Base-by-base conservation (phyloP, 2,797 vertebrate genomes). In the Ctenopoma multispine region DNA sequence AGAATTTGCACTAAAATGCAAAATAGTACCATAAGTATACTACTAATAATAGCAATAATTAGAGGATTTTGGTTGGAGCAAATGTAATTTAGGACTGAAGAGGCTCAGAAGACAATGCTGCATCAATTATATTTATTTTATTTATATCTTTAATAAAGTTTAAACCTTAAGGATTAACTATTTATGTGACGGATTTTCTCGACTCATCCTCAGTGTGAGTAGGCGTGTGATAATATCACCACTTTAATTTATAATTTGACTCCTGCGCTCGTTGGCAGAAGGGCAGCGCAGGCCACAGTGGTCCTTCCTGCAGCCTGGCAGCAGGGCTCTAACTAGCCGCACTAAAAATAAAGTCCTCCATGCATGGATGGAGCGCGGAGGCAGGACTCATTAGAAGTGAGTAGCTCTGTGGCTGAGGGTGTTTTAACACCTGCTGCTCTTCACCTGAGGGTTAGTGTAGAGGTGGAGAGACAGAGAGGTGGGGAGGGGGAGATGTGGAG, bases 271-370 rank as follows among this genome's bases (percentile, higher is more conserved):
- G 23, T 72, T 49, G 75, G 73, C 81, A 64, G 77, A 73, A 82
- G 82, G 79, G 84, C 79, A 80, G 68, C 69, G 51, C 51, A 61
- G 79, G 72, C 76, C 85, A 80, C 63, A 12, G 69, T 70, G 50
- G 47, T 74, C 63, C 60, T 57, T 77, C 69, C 77, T 54, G 74
- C 73, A 43, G 69, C 72, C 92, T 80, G 70, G 92, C 90, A 75
- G 94, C 61, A 17, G 94, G 94, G 92, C 80, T 95, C 96, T 77
- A 95, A 96, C 88, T 95, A 94, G 29, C 94, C 92, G 89, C 94
- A 90, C 94, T 96, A 92, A 93, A 96, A 95, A 82, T 90, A 90
- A 94, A 83, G 86, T 82, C 79, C 79, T 87, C 77, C 75, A 87
- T 78, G 84, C 87, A 87, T 82, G 83, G 83, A 72, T 86, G 87